Evolutionary conservation across 2,113 vertebrate species (phyloP), one percentile per base, ranked within the genome.

Genomic region (Orientallactaga bullata): DNA sequence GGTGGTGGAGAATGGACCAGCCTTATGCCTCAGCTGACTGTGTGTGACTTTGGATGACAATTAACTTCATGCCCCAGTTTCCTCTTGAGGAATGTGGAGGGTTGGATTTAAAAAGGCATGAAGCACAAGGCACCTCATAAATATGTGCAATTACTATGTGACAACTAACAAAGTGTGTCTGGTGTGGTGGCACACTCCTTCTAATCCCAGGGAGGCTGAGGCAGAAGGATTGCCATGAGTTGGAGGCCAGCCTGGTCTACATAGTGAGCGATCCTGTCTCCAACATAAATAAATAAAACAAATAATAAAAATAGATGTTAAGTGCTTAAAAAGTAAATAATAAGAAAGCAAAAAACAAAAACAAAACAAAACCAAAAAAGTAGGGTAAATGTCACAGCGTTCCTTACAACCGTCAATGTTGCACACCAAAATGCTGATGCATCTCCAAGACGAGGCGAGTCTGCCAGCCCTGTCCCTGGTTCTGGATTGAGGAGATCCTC

Each of bases 391-490:
- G 69, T 32, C n/a, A 69, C 24, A 21, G 17, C 13, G 9, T 13
- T 88, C 23, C 73, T 66, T 20, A 21, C 3, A 42, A 9, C 65
- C 1, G 28, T 35, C 30, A 24, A 85, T 37, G 28, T 61, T 76
- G 39, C 68, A 85, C 37, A 55, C 24, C 58, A 32, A 73, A n/a
- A 88, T 60, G 72, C 69, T 58, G 71, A 88, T 42, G 89, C 42
- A 42, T 35, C 60, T 26, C 68, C 51, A 69, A 72, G 78, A 63
- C 80, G 26, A 72, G 78, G 55, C 80, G 26, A 78, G 65, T 47
- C 88, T 92, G 73, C 84, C 86, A 90, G 88, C 61, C 90, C 80
- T 5, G 21, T 21, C 58, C 72, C 80, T 65, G 11, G 10, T 78
- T 85, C 74, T 60, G 47, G 37, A 39, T 65, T 47, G 47, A 30